Evolutionary conservation across 2,888 invertebrate species (phyloP).

Genomic region (Horisme vitalbata): DNA sequence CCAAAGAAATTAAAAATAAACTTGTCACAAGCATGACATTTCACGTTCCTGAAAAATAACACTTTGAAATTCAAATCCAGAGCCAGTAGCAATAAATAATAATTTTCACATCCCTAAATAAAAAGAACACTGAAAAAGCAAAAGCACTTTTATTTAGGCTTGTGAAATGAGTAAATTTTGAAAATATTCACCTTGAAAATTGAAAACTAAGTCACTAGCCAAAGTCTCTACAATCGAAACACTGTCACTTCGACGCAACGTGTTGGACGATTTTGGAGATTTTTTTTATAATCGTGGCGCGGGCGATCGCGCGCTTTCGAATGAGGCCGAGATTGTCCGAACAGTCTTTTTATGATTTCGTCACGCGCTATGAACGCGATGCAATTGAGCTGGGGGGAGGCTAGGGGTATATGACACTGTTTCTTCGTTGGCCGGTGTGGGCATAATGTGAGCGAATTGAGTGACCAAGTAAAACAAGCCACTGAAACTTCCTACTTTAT

Average conservation of each 20-base stretch:
- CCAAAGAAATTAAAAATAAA: constrained; percentile 32
- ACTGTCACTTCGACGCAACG: constrained; percentile 77
- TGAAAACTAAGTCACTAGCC: constrained; percentile 76
- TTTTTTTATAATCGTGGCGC: constrained; percentile 49
- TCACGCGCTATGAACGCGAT: constrained; percentile 66
- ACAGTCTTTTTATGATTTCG: constrained; percentile 76
- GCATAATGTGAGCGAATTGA: constrained; percentile 8
- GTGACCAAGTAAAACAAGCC: background rate
- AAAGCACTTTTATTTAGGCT: constrained; percentile 3
- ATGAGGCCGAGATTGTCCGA: constrained; percentile 54
- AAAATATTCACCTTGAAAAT: constrained; percentile 71
- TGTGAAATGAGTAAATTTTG: background rate
- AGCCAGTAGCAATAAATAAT: background rate
- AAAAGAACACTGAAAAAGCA: background rate
- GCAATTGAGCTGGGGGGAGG: constrained; percentile 52
- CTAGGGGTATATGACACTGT: constrained; percentile 42
- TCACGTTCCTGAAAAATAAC: constrained; percentile 8
- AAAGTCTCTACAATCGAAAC: constrained; percentile 74
- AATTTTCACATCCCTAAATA: constrained; percentile 41
- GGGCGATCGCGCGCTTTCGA: constrained; percentile 54
- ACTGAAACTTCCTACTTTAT: background rate
- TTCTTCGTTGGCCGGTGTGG: constrained; percentile 33
- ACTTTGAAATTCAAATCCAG: constrained; percentile 14
- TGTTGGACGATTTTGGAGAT: constrained; percentile 52
- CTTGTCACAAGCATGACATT: constrained; percentile 5